Conservation (phyloP, 2,797 vertebrate genomes). For the Melanotaenia boesemani region DNA sequence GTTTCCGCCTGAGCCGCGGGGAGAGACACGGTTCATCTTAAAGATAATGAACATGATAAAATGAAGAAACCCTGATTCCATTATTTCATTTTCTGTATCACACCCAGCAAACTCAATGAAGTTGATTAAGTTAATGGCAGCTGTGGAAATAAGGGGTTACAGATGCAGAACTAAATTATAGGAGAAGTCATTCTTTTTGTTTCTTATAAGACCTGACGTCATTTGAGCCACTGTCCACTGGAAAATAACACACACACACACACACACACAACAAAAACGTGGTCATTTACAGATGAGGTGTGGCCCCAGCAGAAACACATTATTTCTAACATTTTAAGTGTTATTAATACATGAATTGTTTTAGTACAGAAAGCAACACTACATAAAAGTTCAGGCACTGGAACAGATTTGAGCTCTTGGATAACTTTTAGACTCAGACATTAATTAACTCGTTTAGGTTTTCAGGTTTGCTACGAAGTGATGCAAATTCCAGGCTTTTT, state of each 20-base stretch:
- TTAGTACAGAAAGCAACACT: not conserved
- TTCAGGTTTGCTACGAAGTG: not conserved
- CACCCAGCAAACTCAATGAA: not conserved
- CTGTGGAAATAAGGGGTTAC: slow-evolving; percentile 4
- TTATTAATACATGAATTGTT: not conserved
- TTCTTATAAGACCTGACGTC: not conserved
- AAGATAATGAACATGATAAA: slow-evolving; percentile 16
- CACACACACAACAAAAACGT: not conserved
- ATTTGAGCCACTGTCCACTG: not conserved
- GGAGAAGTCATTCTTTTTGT: not conserved
- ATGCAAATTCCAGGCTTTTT: slow-evolving; percentile 7
- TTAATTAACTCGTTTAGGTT: not conserved
- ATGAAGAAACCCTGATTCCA: slow-evolving; percentile 20
- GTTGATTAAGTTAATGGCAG: slow-evolving; percentile 65
- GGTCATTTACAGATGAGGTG: not conserved
- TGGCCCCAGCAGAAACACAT: not conserved
- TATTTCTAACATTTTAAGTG: not conserved
- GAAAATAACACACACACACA: not conserved
- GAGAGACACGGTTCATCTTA: slow-evolving; percentile 22
- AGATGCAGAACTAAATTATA: not conserved
- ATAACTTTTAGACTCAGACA: not conserved
- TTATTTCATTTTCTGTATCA: slow-evolving; percentile 27
- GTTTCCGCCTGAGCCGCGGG: slow-evolving; percentile 23
- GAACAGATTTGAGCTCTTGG: not conserved
- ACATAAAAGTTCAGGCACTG: not conserved